Conservation (phyloP, 2,797 vertebrate species). For the Sebastes taczanowskii region DNA sequence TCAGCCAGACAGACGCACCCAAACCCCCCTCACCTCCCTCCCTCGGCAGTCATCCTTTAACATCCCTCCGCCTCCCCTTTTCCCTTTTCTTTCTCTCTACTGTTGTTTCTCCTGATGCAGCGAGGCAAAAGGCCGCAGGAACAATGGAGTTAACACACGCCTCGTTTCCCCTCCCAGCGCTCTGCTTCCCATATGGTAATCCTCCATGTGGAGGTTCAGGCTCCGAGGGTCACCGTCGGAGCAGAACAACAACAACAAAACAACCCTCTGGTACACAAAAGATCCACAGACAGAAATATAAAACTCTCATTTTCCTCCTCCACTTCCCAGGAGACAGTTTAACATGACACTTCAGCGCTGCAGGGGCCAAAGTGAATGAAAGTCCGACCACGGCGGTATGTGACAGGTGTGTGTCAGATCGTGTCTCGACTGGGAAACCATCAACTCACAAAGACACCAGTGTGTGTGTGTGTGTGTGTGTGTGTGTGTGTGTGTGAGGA, state of each 20-base stretch:
- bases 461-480: conserved; percentile 9
- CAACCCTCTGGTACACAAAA: conserved; percentile 2
- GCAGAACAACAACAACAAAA: conserved; percentile 16
- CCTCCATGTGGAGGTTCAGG: conserved; percentile 10
- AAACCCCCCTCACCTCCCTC: conserved; percentile 5
- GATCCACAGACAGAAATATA: background rate
- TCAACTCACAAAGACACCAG: conserved; percentile 25
- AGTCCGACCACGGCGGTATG: background rate
- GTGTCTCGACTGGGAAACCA: background rate
- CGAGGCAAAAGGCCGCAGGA: conserved; percentile 36
- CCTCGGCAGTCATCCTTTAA: conserved; percentile 1
- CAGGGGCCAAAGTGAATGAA: background rate
- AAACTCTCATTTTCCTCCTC: background rate
- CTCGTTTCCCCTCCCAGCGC: conserved; percentile 57
- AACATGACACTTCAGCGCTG: background rate
- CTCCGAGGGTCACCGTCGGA: conserved; percentile 18
- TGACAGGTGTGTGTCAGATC: background rate
- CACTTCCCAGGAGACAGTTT: background rate
- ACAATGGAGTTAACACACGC: conserved; percentile 65
- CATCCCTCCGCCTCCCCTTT: background rate
- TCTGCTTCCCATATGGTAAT: conserved; percentile 73
- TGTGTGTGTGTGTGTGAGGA: conserved; percentile 9
- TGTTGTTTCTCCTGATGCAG: conserved; percentile 50
- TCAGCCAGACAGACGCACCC: conserved; percentile 30
- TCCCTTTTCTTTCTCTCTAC: background rate